Base-by-base conservation (phyloP, 2,113 vertebrate species). In the Pelvicachromis taeniatus region DNA sequence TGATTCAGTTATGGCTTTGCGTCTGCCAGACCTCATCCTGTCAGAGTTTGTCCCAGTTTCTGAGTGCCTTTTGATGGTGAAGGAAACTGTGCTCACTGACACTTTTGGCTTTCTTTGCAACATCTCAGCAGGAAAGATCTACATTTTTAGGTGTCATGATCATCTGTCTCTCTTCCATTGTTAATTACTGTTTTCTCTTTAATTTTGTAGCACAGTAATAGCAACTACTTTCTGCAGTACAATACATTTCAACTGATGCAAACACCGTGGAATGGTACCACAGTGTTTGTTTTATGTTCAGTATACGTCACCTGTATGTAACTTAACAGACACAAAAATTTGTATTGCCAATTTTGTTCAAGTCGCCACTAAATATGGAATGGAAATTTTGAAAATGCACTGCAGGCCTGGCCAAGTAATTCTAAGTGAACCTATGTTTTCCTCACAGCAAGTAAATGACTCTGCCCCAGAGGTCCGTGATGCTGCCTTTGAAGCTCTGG, bases 391-490 rank as follows among this genome's bases (percentile, higher is more conserved):
- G 17, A 63, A 35, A 63, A 63, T 4, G 59, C 59, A 8, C 19
- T 4, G n/a, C 6, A 63, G 11, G 33, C n/a, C 6, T 63, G 19
- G 10, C 59, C n/a, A 63, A 21, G 8, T 73, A 29, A 29, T 73
- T 73, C 23, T 29, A 73, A 50, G 23, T 73, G 6, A 19, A 48
- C 2, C 16, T 7, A 7, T 29, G 14, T 50, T 73, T 73, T 73
- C 23, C 42, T 63, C 7, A 21, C 86, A 99, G 99, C 99, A 99
- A 95, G 98, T 99, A 90, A 99, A 98, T 80, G 99, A 99, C 94
- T 99, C 98, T 52, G 98, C 99, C 70, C 96, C 95, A 55, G 99
- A 99, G 91, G 99, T 99, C 77, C 97, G 99, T 87, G 99, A 99
- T 85, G 98, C 98, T 82, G 99, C 98, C 2, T 99, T 99, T 92